Percentiles rank a stretch among this genome's conserved stretches.
Conservation (phyloP, 1,140 invertebrate genomes). For the Bradysia coprophila region DNA sequence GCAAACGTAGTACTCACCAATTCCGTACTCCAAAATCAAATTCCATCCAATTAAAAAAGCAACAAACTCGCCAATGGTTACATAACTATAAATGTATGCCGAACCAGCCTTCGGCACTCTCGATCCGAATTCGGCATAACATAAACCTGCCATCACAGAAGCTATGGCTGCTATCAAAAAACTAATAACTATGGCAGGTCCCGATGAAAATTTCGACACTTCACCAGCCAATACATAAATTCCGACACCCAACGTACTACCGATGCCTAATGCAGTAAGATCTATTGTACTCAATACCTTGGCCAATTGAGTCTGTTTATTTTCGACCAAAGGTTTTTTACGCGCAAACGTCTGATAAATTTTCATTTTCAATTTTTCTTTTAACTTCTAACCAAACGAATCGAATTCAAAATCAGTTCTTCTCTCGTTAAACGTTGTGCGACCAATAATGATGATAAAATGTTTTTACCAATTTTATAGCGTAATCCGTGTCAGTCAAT, state of each 20-base stretch:
- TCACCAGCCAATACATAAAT: slow-evolving; percentile 76
- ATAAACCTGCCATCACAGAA: slow-evolving; percentile 66
- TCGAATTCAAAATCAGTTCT: background rate
- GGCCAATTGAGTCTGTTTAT: slow-evolving; percentile 27
- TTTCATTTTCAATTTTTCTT: background rate
- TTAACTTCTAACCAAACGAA: background rate
- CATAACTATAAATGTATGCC: slow-evolving; percentile 79
- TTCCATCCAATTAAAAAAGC: slow-evolving; percentile 77
- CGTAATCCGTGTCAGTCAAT: no score
- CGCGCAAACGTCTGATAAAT: slow-evolving; percentile 27
- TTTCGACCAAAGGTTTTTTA: slow-evolving; percentile 23
- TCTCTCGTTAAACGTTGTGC: background rate
- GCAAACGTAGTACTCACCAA: slow-evolving; percentile 55
- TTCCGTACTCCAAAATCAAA: slow-evolving; percentile 76
- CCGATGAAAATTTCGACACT: slow-evolving; percentile 58
- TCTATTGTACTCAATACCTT: slow-evolving; percentile 54
- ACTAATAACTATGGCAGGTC: slow-evolving; percentile 65
- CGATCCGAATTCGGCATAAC: slow-evolving; percentile 80
- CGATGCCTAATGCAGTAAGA: slow-evolving; percentile 60
- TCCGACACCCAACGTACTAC: slow-evolving; percentile 72
- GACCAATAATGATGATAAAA: no score
- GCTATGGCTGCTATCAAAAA: slow-evolving; percentile 72
- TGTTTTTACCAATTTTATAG: no score
- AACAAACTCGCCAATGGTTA: slow-evolving; percentile 67
- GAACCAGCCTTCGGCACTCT: slow-evolving; percentile 73